phyloP scores from a whole-genome alignment of 2,113 vertebrate genomes.

The Phylloscopus trochiloides region DNA sequence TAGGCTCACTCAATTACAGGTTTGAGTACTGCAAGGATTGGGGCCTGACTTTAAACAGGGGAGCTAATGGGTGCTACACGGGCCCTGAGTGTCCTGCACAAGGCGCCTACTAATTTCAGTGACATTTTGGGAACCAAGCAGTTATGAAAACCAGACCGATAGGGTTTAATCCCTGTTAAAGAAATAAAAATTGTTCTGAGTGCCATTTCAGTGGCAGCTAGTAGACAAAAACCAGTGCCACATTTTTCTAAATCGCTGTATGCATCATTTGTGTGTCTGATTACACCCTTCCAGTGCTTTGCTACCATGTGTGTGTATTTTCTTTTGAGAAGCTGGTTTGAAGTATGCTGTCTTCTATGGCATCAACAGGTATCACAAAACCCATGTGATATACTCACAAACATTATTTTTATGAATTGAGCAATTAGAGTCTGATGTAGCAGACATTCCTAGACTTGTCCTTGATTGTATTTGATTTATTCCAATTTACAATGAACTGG shows the following conservation, averaged over 20 bases:
- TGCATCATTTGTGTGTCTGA: background rate
- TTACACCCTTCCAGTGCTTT: background rate
- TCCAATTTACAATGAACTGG: background rate
- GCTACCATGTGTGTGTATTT: background rate
- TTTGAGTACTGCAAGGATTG: background rate
- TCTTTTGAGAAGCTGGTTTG: background rate
- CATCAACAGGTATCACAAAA: background rate
- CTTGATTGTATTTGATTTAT: background rate
- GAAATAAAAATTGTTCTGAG: background rate
- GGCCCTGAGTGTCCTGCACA: background rate
- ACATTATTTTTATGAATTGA: conserved; percentile 29
- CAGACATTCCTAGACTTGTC: background rate
- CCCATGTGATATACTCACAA: background rate
- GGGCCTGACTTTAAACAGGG: background rate
- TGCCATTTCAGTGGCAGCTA: background rate
- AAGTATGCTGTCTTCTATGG: background rate
- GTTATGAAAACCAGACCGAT: background rate
- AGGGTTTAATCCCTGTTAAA: background rate
- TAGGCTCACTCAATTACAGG: background rate
- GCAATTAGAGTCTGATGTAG: background rate
- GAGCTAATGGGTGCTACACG: background rate
- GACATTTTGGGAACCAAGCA: background rate
- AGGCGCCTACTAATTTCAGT: background rate
- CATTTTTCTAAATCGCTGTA: background rate
- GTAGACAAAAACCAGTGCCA: background rate